phyloP scores from a whole-genome alignment of 2,888 invertebrate species.

The Clivina fossor region DNA sequence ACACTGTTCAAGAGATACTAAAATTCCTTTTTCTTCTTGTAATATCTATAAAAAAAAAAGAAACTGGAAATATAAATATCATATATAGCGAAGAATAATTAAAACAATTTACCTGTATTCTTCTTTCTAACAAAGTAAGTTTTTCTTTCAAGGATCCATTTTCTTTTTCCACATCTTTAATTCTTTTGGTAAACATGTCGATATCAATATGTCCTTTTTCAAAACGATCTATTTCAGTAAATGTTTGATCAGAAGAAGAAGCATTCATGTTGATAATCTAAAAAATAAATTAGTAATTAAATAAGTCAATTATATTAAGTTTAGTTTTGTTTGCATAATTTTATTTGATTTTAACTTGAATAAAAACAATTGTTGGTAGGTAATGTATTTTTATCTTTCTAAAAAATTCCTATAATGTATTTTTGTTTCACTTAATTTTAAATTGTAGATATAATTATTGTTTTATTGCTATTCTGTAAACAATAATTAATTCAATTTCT shows the following conservation, averaged over 20 bases:
- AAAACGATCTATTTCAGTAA: constrained; percentile 73
- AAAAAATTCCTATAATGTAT: too few relatives aligned
- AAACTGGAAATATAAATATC: too few relatives aligned
- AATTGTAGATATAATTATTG: too few relatives aligned
- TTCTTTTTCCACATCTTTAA: constrained; percentile 70
- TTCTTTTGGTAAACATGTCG: constrained; percentile 69
- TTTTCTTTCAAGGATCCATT: constrained; percentile 66
- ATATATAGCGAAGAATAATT: too few relatives aligned
- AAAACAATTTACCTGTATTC: constrained; percentile 68
- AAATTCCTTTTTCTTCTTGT: constrained; percentile 75
- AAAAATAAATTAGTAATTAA: constrained; percentile 13
- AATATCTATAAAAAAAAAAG: constrained; percentile 58
- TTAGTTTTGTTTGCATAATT: too few relatives aligned
- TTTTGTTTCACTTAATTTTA: too few relatives aligned
- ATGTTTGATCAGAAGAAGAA: constrained; percentile 63
- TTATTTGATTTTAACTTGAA: too few relatives aligned
- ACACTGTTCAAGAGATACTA: constrained; percentile 72
- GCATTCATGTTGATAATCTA: constrained; percentile 68
- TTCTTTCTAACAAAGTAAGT: constrained; percentile 68
- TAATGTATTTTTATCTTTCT: too few relatives aligned
- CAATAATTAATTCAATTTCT: too few relatives aligned
- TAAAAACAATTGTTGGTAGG: too few relatives aligned
- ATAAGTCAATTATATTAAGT: constrained; percentile 15
- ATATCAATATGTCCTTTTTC: constrained; percentile 78
- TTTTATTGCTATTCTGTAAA: too few relatives aligned